Evolutionary conservation across 2,113 vertebrate genomes (phyloP).

Genomic region (Sinocyclocheilus anshuiensis): DNA sequence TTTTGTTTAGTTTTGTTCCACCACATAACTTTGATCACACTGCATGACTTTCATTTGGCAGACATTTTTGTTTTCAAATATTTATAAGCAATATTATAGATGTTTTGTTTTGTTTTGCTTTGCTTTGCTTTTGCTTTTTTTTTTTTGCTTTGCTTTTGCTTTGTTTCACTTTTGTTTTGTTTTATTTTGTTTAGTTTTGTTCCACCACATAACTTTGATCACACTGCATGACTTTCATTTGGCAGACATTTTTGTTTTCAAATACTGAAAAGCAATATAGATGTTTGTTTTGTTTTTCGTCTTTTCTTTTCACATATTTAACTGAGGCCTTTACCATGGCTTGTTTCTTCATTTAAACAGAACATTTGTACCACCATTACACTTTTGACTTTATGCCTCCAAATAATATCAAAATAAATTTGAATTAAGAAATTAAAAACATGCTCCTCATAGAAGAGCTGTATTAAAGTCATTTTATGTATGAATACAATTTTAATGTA

Average conservation of each 20-base stretch:
- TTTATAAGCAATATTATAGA: no score
- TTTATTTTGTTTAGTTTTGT: not conserved
- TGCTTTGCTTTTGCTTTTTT: accelerated
- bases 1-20: not conserved
- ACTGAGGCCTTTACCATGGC: not conserved
- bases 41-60: not conserved
- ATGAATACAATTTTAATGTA: not conserved
- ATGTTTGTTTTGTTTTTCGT: no score
- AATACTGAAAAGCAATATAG: not conserved
- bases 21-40: not conserved
- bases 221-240: not conserved
- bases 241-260: not conserved
- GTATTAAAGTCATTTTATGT: not conserved
- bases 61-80: not conserved
- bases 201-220: not conserved
- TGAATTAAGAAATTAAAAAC: not conserved
- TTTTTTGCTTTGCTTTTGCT: not conserved
- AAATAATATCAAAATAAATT: not conserved
- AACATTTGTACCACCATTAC: not conserved
- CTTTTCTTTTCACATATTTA: not conserved
- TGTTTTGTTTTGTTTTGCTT: not conserved
- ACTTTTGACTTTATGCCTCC: not conserved
- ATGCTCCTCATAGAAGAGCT: not conserved
- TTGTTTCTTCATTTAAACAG: not conserved
- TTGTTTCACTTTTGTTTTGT: not conserved